These are phyloP conservation scores for Liparis tanakae DNA, from an alignment of 2,797 vertebrate genomes.

Conservation along the genomic window DNA sequence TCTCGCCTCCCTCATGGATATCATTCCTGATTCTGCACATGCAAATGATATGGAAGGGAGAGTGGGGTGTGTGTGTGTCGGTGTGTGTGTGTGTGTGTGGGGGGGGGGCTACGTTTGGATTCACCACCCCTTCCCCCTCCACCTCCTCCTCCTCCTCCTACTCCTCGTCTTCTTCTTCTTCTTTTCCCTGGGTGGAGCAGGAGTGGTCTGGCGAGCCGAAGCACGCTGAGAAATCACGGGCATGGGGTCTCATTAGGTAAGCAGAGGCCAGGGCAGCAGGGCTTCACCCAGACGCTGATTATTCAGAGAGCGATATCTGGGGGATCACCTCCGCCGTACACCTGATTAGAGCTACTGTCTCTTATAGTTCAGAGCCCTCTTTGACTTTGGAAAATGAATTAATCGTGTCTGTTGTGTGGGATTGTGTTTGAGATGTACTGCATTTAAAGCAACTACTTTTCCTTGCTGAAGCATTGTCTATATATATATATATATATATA, in stretches of 20 bases:
- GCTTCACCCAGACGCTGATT: conserved; percentile 73
- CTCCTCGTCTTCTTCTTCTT: conserved; percentile 52
- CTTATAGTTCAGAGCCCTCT: conserved; percentile 50
- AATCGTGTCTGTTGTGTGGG: conserved; percentile 30
- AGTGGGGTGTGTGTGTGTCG: not conserved
- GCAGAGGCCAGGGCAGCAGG: conserved; percentile 76
- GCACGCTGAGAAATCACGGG: conserved; percentile 71
- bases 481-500: not conserved
- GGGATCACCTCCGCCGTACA: conserved; percentile 56
- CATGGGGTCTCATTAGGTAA: conserved; percentile 84
- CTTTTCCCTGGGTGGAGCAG: conserved; percentile 68
- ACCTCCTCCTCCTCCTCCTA: conserved; percentile 30
- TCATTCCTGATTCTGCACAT: conserved; percentile 78
- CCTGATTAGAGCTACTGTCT: conserved; percentile 65
- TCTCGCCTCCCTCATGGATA: conserved; percentile 77
- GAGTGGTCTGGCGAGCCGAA: conserved; percentile 62
- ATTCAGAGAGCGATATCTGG: conserved; percentile 69
- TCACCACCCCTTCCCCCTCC: conserved; percentile 31
- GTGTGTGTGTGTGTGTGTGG: too few relatives aligned
- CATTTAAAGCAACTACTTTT: conserved; percentile 19
- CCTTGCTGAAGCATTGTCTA: conserved; percentile 16
- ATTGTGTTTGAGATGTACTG: conserved; percentile 16
- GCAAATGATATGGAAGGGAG: conserved; percentile 72
- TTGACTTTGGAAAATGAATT: conserved; percentile 52
- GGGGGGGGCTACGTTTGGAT: conserved; percentile 24